Evolutionary conservation across 37 sponge, comb jelly and placozoan species (phyloP).

Genomic region (Corticium candelabrum): DNA sequence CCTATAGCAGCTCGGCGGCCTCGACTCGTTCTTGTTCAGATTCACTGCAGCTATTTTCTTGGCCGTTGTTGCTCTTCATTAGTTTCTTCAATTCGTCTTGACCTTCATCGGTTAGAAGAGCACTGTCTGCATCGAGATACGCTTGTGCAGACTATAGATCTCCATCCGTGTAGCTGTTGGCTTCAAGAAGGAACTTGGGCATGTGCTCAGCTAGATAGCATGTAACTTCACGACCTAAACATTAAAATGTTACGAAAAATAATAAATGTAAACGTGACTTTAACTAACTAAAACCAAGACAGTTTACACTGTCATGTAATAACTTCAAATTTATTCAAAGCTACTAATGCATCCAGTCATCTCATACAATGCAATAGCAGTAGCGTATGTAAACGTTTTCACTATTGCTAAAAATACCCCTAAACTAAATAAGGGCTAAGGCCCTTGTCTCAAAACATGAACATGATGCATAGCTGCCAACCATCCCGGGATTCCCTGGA

Average conservation of each 20-base stretch:
- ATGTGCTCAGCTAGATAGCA: constrained; percentile 52
- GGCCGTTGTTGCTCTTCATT: constrained; percentile 5
- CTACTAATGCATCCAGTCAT: too few species aligned
- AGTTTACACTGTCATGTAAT: too few species aligned
- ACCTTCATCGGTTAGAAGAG: constrained; percentile 18
- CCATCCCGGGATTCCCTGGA: too few species aligned
- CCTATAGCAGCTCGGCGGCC: constrained; percentile 37
- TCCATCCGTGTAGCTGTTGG: constrained; percentile 17
- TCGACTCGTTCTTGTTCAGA: constrained; percentile 37
- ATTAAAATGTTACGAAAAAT: not conserved
- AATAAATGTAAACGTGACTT: not conserved
- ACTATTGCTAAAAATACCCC: too few species aligned
- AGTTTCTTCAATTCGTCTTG: constrained; percentile 39
- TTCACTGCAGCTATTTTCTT: not conserved
- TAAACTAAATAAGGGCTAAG: too few species aligned
- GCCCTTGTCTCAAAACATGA: too few species aligned
- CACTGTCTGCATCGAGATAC: constrained; percentile 58
- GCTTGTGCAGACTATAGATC: constrained; percentile 35
- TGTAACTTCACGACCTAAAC: constrained; percentile 69
- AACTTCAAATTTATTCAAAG: too few species aligned
- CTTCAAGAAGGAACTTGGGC: constrained; percentile 31
- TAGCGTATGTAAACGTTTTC: too few species aligned
- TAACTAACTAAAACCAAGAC: not conserved
- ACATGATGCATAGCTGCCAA: too few species aligned
- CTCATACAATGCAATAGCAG: too few species aligned